Conservation (phyloP, 2,797 vertebrate genomes). For the Chanos chanos region DNA sequence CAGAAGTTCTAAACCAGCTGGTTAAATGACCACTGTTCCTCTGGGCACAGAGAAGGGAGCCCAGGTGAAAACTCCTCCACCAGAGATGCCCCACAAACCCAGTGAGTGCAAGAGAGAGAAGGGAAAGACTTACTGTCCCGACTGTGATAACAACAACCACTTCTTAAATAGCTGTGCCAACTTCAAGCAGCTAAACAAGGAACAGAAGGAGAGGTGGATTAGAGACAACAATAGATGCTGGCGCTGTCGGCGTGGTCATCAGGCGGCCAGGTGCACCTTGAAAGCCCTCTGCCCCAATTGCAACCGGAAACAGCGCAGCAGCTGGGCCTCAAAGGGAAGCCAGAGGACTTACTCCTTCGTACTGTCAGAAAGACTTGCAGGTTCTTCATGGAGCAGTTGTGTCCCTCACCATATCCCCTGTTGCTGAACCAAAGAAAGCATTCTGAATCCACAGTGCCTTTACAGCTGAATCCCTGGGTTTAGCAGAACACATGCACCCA, state of each 20-base stretch:
- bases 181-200: background rate
- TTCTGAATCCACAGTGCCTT: background rate
- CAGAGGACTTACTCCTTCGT: background rate
- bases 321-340: background rate
- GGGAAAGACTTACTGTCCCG: background rate
- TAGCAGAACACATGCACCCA: background rate
- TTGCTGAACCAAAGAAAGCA: background rate
- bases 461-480: background rate
- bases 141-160: background rate
- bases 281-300: conserved; percentile 13
- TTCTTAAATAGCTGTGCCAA: conserved; percentile 10
- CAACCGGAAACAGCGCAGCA: background rate
- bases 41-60: background rate
- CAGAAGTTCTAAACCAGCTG: background rate
- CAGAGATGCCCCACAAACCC: background rate
- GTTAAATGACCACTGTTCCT: background rate
- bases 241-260: background rate
- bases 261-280: conserved; percentile 1
- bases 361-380: background rate
- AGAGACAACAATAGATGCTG: conserved; percentile 1
- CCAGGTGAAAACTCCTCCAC: no score
- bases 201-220: conserved; percentile 1
- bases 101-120: background rate
- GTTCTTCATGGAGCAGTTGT: background rate
- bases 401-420: background rate